Conservation (phyloP, 1,140 invertebrate species). For the Drosophila suzukii region DNA sequence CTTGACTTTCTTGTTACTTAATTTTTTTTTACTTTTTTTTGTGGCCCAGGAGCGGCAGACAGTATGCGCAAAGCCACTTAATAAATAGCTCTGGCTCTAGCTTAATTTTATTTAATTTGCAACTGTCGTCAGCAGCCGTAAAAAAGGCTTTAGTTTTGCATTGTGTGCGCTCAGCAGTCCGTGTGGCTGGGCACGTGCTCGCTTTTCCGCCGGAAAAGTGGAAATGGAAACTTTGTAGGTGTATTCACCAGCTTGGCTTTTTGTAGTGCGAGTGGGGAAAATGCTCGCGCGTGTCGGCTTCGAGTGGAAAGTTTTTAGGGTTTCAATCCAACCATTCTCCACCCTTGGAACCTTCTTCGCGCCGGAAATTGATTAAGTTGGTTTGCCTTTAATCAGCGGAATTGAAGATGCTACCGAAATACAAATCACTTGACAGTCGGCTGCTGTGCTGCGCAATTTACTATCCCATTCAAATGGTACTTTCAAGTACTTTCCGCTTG, state of each 20-base stretch:
- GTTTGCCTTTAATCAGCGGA: conserved; percentile 62
- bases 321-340: background rate
- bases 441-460: conserved; percentile 11
- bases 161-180: conserved; percentile 50
- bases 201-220: conserved; percentile 15
- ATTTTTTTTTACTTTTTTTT: background rate
- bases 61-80: conserved; percentile 54
- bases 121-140: conserved; percentile 79
- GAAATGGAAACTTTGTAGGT: conserved; percentile 50
- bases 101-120: conserved; percentile 79
- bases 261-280: conserved; percentile 32
- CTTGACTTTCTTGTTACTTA: conserved; percentile 5
- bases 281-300: conserved; percentile 44
- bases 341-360: conserved; percentile 38
- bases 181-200: conserved; percentile 43
- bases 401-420: conserved; percentile 50
- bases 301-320: conserved; percentile 38
- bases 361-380: conserved; percentile 78
- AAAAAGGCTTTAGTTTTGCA: conserved; percentile 78
- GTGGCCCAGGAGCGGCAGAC: background rate
- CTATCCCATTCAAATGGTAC: conserved; percentile 15
- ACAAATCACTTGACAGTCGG: conserved; percentile 59
- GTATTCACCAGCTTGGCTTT: background rate
- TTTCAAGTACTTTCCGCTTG: conserved; percentile 19
- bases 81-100: conserved; percentile 72